phyloP scores from a whole-genome alignment of 2,797 vertebrate genomes.

The Menidia menidia region DNA sequence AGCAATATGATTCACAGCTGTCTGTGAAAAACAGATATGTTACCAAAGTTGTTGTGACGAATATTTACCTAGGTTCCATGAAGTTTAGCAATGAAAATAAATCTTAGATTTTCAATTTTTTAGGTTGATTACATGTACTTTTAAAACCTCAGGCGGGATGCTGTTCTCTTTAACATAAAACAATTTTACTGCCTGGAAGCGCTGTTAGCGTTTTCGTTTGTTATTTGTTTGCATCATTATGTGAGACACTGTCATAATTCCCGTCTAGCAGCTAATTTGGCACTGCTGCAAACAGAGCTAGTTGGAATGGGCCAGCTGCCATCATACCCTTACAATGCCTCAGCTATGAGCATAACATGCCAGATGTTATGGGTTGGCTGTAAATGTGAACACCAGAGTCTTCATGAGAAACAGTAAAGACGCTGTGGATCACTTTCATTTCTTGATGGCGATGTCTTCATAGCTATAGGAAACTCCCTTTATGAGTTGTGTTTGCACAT shows the following conservation, averaged over 20 bases:
- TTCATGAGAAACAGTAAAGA: neutral
- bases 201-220: neutral
- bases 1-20: neutral
- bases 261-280: conserved; percentile 1
- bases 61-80: neutral
- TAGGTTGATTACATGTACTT: too few species aligned
- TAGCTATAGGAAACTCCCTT: neutral
- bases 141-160: too few species aligned
- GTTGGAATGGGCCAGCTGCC: neutral
- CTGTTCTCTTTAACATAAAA: neutral
- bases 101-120: neutral
- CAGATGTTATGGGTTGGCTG: conserved; percentile 5
- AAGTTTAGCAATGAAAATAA: neutral
- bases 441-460: neutral
- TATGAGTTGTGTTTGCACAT: too few species aligned
- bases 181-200: neutral
- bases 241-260: conserved; percentile 1
- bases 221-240: neutral
- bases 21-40: neutral
- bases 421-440: neutral
- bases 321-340: neutral
- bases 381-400: neutral
- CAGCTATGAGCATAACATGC: neutral
- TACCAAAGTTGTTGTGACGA: neutral
- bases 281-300: neutral